Evolutionary conservation across 2,888 invertebrate genomes (phyloP).

Genomic region (Lysandra bellargus): DNA sequence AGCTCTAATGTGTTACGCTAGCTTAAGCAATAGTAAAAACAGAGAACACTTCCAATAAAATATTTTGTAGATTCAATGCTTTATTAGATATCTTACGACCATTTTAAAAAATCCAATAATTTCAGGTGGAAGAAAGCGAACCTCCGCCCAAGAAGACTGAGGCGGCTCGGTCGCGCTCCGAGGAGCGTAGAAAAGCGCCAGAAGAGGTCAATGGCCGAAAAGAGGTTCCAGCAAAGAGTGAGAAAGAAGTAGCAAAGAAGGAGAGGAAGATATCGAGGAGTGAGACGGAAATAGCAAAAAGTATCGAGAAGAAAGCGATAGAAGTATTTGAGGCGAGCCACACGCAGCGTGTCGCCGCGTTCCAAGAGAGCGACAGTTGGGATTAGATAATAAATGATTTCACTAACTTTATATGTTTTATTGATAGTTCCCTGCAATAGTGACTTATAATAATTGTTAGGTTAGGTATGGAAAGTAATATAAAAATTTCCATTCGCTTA

Average conservation of each 20-base stretch:
- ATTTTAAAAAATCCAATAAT: not conserved
- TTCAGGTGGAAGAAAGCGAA: conserved; percentile 60
- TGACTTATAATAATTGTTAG: not conserved
- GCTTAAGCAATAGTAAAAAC: no score
- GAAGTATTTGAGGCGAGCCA: conserved; percentile 55
- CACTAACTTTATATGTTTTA: conserved; percentile 37
- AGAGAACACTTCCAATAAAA: no score
- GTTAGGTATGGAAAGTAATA: no score
- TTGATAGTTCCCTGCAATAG: conserved; percentile 23
- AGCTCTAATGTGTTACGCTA: no score
- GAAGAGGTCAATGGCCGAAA: conserved; percentile 50
- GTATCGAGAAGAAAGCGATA: conserved; percentile 43
- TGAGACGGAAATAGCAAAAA: conserved; percentile 40
- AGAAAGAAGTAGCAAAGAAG: conserved; percentile 37
- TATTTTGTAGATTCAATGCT: no score
- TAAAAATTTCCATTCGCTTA: no score
- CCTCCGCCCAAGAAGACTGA: conserved; percentile 59
- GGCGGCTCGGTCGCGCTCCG: conserved; percentile 41
- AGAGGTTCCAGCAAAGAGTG: conserved; percentile 40
- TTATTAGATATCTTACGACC: not conserved
- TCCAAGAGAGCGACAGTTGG: conserved; percentile 72
- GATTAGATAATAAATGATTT: conserved; percentile 51
- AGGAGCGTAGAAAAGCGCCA: conserved; percentile 43
- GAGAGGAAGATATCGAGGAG: conserved; percentile 42
- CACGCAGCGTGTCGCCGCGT: conserved; percentile 58